A percentile compares a stretch with the other conserved stretches of the same genome.
Evolutionary conservation across 1,140 invertebrate species (phyloP).

Genomic region (Cydia strobilella): DNA sequence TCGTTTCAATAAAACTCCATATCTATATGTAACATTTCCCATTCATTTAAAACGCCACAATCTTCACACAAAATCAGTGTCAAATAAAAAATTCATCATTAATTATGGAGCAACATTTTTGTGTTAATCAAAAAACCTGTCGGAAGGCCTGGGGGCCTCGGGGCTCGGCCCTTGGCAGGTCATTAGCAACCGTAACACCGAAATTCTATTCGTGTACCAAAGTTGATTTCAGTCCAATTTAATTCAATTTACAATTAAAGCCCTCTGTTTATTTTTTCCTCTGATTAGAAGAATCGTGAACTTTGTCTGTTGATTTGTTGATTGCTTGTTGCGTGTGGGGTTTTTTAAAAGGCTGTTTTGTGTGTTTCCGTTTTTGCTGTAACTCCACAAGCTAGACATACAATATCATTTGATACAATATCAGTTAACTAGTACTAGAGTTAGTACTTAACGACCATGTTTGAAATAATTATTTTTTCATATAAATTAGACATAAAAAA

Average conservation of each 20-base stretch:
- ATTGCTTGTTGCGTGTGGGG: conserved; percentile 11
- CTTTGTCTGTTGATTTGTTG: conserved; percentile 29
- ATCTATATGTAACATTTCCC: not conserved
- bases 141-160: conserved; percentile 47
- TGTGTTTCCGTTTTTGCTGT: not conserved
- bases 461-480: too few relatives aligned
- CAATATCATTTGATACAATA: too few relatives aligned
- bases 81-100: conserved; percentile 52
- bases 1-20: not conserved
- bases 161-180: conserved; percentile 44
- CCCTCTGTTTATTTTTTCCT: conserved; percentile 58
- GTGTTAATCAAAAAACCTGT: conserved; percentile 65
- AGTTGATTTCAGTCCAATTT: conserved; percentile 67
- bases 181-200: conserved; percentile 55
- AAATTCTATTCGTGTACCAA: conserved; percentile 47
- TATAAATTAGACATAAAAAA: too few relatives aligned
- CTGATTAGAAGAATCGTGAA: conserved; percentile 31
- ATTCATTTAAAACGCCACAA: not conserved
- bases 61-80: conserved; percentile 49
- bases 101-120: conserved; percentile 60
- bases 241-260: conserved; percentile 75
- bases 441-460: too few relatives aligned
- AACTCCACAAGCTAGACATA: too few relatives aligned
- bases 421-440: too few relatives aligned
- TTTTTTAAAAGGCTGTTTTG: not conserved